A percentile compares a stretch with the other conserved stretches of the same genome.
phyloP scores from a whole-genome alignment of 2,113 vertebrate species.

The Mesocricetus auratus region DNA sequence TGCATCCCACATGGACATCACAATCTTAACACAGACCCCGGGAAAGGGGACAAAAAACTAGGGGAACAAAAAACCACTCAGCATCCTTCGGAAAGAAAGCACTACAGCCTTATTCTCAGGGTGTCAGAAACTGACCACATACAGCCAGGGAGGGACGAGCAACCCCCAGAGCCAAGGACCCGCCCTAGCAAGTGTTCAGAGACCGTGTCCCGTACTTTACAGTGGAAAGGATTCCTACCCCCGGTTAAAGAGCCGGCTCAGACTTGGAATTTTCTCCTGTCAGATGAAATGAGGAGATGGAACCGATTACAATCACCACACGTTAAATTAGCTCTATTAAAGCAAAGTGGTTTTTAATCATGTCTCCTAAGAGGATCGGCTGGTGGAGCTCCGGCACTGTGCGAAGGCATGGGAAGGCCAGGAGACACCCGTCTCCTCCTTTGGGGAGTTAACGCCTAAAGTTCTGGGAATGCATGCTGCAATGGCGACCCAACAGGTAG shows the following conservation, averaged over 20 bases:
- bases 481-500: fast-evolving
- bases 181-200: neutral
- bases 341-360: slow-evolving; percentile 44
- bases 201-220: neutral
- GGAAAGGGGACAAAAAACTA: neutral
- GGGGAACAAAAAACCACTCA: neutral
- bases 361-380: neutral
- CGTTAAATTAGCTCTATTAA: slow-evolving; percentile 50
- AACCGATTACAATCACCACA: slow-evolving; percentile 21
- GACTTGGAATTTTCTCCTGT: neutral
- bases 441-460: fast-evolving
- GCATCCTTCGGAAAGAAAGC: too few species aligned
- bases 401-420: neutral
- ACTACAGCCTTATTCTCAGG: too few species aligned
- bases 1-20: neutral
- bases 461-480: fast-evolving
- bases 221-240: slow-evolving; percentile 22
- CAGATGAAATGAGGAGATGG: slow-evolving; percentile 47
- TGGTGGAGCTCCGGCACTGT: neutral
- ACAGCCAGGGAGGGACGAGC: neutral
- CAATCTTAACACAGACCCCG: neutral
- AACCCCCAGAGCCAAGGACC: neutral
- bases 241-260: neutral
- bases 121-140: fast-evolving
- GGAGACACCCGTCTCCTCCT: neutral